Evolutionary conservation across 2,888 invertebrate species (phyloP), one percentile per base, ranked within the genome.

Genomic region (Oithona nana): DNA sequence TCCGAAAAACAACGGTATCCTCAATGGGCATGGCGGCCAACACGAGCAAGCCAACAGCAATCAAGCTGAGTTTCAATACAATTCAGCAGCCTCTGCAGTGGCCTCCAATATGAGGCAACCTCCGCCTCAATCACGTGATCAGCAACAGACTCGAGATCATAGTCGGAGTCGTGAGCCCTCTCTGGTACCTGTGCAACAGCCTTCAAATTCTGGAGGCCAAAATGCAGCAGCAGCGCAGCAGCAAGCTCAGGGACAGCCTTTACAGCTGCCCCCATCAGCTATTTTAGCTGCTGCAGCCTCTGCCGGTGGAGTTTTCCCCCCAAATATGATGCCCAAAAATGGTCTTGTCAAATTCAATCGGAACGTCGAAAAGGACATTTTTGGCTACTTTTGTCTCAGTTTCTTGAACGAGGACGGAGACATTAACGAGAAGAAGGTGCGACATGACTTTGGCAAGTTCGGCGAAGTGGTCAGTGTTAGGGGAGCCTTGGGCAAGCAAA

Each of bases 371-470:
- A 62, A 54, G 31, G 62, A 62, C 48, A 62, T 62, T 29, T 62
- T 62, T 26, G 62, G 62, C n/a, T 62, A 62, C 49, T 62, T 30
- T 29, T 62, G 62, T 26, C 62, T 62, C 24, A 30, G 56, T 8
- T 56, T 62, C 48, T 48, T 62, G 16, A 62, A 62, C 28, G 62
- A 62, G 31, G 62, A 62, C 31, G 62, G 62, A 4, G 62, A 62
- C 22, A 62, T 62, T 31, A 54, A 29, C n/a, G 62, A 62, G 39
- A 62, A 62, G 48, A 62, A 62, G 48, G 62, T 62, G 16, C 62
- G 62, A 4, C 52, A 52, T 28, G 62, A 62, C 28, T 62, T 62
- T 56, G 52, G 54, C 22, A 62, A 62, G 48, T 62, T 62, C 26
- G 62, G 62, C 3, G 62, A 62, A 31, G 62, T 62, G 24, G 62